Percentiles rank a stretch among this genome's conserved stretches.
Evolutionary conservation across 2,797 vertebrate genomes (phyloP).

Genomic region (Anguilla obscura): DNA sequence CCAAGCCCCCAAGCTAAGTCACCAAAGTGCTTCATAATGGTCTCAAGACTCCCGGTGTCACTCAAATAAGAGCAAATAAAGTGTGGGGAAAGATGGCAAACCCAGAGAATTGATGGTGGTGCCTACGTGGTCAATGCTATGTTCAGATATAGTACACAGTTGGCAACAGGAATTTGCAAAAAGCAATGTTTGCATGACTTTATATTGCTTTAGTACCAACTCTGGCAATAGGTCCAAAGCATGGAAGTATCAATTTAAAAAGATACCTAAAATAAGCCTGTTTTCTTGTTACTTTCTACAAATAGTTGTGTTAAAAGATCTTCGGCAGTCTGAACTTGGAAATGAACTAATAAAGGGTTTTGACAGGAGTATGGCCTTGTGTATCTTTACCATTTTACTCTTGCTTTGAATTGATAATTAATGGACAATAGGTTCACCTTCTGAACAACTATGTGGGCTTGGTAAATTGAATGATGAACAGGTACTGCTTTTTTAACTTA

Average conservation of each 20-base stretch:
- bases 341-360: neutral
- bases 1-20: conserved; percentile 38
- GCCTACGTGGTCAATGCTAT: neutral
- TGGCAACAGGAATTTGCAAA: neutral
- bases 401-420: conserved; percentile 14
- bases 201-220: neutral
- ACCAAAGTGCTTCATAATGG: conserved; percentile 12
- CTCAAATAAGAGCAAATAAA: conserved; percentile 18
- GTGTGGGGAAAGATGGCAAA: neutral
- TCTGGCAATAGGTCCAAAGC: neutral
- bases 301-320: neutral
- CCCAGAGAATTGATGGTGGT: conserved; percentile 6
- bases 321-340: neutral
- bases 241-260: neutral
- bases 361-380: neutral
- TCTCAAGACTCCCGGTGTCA: neutral
- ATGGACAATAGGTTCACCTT: neutral
- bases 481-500: conserved; percentile 23
- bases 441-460: neutral
- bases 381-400: neutral
- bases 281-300: neutral
- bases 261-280: neutral
- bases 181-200: neutral
- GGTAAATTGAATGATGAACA: neutral
- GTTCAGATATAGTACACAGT: neutral